Evolutionary conservation across 2,888 invertebrate species (phyloP).

Genomic region (Furcula furcula): DNA sequence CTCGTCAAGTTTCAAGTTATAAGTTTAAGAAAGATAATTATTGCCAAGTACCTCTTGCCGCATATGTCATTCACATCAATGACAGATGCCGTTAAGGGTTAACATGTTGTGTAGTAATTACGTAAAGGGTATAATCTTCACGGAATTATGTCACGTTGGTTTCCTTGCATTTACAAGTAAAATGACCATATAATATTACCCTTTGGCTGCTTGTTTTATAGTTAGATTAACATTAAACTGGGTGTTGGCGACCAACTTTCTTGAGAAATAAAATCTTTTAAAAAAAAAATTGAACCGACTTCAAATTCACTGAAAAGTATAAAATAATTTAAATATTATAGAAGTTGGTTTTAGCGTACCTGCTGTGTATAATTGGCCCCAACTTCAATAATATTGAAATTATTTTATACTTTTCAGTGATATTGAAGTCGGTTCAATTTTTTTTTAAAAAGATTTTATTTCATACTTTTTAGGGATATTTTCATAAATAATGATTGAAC

Average conservation of each 20-base stretch:
- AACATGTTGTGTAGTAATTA: slow-evolving; percentile 42
- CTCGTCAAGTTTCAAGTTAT: slow-evolving; percentile 3
- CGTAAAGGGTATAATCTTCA: slow-evolving; percentile 41
- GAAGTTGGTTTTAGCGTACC: no score
- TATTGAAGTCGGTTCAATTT: no score
- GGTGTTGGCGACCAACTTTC: background rate
- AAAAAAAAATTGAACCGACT: no score
- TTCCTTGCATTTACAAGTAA: slow-evolving; percentile 29
- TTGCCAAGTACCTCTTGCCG: slow-evolving; percentile 34
- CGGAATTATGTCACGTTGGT: slow-evolving; percentile 43
- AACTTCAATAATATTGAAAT: no score
- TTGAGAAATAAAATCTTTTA: no score
- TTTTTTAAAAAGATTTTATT: no score
- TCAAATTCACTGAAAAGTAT: no score
- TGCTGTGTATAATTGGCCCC: no score
- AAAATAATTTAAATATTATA: no score
- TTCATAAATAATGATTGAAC: no score
- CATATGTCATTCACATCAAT: slow-evolving; percentile 45
- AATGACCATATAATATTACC: slow-evolving; percentile 33
- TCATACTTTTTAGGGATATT: no score
- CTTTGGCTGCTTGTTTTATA: slow-evolving; percentile 22
- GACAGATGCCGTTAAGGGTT: slow-evolving; percentile 56
- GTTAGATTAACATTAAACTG: slow-evolving; percentile 5
- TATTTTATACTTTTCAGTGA: no score
- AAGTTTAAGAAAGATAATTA: slow-evolving; percentile 27